A percentile compares a stretch with the other conserved stretches of the same genome.
These are phyloP conservation scores for Penaeus indicus DNA, from an alignment of 1,140 invertebrate genomes.

Conservation along the genomic window DNA sequence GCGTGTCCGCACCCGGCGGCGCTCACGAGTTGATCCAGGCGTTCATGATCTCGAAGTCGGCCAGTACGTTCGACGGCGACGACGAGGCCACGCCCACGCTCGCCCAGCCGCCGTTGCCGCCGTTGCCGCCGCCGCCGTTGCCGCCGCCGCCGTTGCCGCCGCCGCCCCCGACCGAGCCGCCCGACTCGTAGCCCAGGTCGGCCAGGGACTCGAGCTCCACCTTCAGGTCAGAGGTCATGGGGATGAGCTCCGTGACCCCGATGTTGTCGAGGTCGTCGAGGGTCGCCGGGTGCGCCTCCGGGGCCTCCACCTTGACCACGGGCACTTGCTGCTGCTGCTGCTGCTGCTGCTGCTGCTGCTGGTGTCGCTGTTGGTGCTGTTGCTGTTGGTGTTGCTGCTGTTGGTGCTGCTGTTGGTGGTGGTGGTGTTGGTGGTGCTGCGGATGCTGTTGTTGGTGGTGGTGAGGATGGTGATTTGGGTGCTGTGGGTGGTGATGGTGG, in stretches of 20 bases:
- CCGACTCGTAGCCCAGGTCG: constrained; percentile 59
- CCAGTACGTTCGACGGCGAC: constrained; percentile 61
- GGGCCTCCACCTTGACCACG: constrained; percentile 65
- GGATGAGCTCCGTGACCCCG: constrained; percentile 66
- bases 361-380: constrained; percentile 70
- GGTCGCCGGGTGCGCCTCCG: constrained; percentile 60
- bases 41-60: constrained; percentile 67
- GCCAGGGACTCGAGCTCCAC: constrained; percentile 63
- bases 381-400: constrained; percentile 32
- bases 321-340: constrained; percentile 23
- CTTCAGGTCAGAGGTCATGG: constrained; percentile 65
- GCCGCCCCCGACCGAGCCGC: constrained; percentile 24
- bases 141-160: not conserved
- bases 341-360: constrained; percentile 69
- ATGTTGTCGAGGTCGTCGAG: constrained; percentile 66
- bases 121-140: not conserved
- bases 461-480: constrained; percentile 70
- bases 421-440: constrained; percentile 3
- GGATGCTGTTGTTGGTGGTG: constrained; percentile 68
- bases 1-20: not conserved
- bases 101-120: constrained; percentile 38
- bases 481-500: constrained; percentile 68
- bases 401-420: not conserved
- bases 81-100: constrained; percentile 48
- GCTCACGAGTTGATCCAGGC: constrained; percentile 66